A percentile compares a stretch with the other conserved stretches of the same genome.
These are phyloP conservation scores for Pipistrellus kuhlii DNA, from an alignment of 2,797 vertebrate species.

Conservation along the genomic window DNA sequence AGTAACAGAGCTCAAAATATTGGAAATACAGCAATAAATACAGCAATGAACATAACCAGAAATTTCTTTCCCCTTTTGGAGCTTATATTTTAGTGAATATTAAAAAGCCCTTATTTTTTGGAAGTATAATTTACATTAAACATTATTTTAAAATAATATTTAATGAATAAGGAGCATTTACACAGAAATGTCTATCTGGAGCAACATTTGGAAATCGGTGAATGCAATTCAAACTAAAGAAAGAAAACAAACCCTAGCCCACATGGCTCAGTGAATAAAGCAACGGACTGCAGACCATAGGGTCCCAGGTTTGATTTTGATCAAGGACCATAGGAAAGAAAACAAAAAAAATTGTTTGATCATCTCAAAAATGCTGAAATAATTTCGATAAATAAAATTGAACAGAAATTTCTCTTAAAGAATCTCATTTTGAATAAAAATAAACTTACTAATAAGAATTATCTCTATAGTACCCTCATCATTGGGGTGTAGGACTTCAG, in stretches of 20 bases:
- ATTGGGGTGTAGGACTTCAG: not conserved
- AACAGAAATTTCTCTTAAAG: not conserved
- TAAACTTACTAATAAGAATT: not conserved
- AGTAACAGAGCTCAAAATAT: not conserved
- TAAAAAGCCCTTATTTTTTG: not conserved
- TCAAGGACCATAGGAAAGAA: not conserved
- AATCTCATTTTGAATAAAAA: not conserved
- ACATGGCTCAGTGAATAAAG: not conserved
- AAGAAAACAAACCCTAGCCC: not conserved
- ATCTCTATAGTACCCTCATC: not conserved
- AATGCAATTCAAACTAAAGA: not conserved
- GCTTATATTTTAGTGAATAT: not conserved
- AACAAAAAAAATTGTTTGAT: not conserved
- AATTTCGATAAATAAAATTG: not conserved
- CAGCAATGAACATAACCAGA: not conserved
- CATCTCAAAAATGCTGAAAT: not conserved
- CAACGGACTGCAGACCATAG: not conserved
- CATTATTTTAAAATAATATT: not conserved
- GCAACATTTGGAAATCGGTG: not conserved
- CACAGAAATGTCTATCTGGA: not conserved
- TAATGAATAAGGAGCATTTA: not conserved
- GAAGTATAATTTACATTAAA: not conserved
- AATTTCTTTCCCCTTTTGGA: not conserved
- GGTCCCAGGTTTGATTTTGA: not conserved
- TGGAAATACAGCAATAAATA: not conserved